Conservation (phyloP, 2,113 vertebrate species). For the Aythya baeri region DNA sequence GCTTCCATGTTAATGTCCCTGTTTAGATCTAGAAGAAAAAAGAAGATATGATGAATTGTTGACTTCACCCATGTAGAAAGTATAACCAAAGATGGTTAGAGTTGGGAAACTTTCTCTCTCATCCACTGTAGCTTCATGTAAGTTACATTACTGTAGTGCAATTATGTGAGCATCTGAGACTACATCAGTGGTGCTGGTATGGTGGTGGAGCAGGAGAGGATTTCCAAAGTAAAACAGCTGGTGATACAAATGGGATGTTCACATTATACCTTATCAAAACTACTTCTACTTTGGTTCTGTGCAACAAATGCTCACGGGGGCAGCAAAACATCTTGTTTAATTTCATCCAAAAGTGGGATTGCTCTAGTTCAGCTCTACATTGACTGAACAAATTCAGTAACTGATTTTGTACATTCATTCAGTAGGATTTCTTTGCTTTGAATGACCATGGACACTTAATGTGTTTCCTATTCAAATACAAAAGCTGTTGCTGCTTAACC, state of each 20-base stretch:
- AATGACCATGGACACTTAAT: accelerated
- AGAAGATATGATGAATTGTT: accelerated
- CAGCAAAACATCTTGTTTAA: not conserved
- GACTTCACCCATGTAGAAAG: not conserved
- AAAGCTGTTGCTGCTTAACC: not conserved
- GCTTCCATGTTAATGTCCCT: not conserved
- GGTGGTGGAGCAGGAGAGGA: not conserved
- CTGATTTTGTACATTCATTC: not conserved
- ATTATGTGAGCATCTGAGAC: not conserved
- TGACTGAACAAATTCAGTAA: not conserved
- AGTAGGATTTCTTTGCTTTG: not conserved
- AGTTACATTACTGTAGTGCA: accelerated
- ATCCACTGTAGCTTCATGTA: not conserved
- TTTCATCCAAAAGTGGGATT: not conserved
- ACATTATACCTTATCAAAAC: accelerated
- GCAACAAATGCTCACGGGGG: not conserved
- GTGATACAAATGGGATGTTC: not conserved
- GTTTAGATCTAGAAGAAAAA: not conserved
- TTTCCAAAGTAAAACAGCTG: not conserved
- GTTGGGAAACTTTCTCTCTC: not conserved
- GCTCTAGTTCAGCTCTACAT: not conserved
- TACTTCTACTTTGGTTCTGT: not conserved
- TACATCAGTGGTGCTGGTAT: not conserved
- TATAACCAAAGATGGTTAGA: not conserved
- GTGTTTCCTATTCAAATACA: not conserved